Evolutionary conservation across 2,113 vertebrate genomes (phyloP), one percentile per base, ranked within the genome.

Genomic region (Ctenomys sociabilis): DNA sequence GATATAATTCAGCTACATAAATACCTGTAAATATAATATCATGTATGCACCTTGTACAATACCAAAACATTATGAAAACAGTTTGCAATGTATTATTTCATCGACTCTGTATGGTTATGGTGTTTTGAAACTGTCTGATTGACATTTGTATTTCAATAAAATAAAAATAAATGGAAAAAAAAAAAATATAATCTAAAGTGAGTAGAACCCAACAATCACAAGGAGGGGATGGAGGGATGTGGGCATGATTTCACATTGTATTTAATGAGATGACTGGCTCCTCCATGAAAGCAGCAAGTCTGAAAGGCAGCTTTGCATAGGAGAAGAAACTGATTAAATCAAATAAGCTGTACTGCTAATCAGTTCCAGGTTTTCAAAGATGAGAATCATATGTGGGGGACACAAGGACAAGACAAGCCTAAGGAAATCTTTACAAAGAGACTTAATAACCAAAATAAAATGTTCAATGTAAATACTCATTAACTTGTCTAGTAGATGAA

Each of bases 181-280:
- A n/a, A n/a, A n/a, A n/a, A n/a, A n/a, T 45, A 73, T 49, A 37
- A 89, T 21, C 40, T 30, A 77, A 3, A 86, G 78, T 66, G 32
- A 8, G 40, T 0, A 73, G 22, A 64, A n/a, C 22, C 10, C 30
- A 4, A 66, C 81, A 59, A 70, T 85, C 90, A 66, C 54, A 85
- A 32, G 26, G 32, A 54, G 35, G 80, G 35, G 43, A 52, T 61
- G 37, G 87, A 57, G 40, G 93, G 78, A 59, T 89, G 2, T 14
- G 81, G 28, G 9, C 37, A 8, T 43, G 12, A 75, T 93, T 96
- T 96, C 63, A 52, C 66, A 93, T 52, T 81, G 92, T 83, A 83
- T 28, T 14, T 4, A 68, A 89, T 9, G 45, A 84, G 35, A 32
- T 68, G 83, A 91, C 73, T 78, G 91, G 64, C 82, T 40, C 40